Evolutionary conservation across 2,797 vertebrate genomes (phyloP).

Genomic region (Peromyscus eremicus): DNA sequence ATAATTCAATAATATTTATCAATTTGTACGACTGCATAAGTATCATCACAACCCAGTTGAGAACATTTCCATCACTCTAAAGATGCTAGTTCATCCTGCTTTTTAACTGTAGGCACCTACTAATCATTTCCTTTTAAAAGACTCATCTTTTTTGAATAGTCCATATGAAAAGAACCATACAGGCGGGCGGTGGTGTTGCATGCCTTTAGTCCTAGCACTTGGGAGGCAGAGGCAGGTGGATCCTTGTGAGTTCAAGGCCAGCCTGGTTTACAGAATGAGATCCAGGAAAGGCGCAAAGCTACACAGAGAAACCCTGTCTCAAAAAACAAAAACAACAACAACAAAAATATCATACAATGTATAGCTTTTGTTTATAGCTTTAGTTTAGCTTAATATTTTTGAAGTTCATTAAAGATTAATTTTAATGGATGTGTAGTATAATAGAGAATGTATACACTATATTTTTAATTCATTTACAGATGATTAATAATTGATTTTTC

Average conservation of each 20-base stretch:
- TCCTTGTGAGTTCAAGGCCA: no score
- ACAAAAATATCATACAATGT: background rate
- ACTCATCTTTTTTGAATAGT: background rate
- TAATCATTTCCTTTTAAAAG: background rate
- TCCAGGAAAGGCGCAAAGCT: no score
- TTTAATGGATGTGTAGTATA: background rate
- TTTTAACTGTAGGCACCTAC: background rate
- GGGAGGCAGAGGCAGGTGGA: no score
- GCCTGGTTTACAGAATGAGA: no score
- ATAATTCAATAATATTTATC: background rate
- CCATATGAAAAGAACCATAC: background rate
- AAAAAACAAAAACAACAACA: no score
- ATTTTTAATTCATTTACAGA: background rate
- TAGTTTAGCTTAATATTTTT: background rate
- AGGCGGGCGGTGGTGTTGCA: no score
- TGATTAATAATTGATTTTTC: background rate
- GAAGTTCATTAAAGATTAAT: background rate
- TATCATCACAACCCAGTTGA: background rate
- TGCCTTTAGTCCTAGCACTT: no score
- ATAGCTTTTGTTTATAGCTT: background rate
- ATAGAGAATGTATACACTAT: no score
- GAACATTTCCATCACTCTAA: background rate
- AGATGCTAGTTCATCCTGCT: background rate
- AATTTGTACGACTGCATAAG: background rate
- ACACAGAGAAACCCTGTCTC: no score